phyloP scores from a whole-genome alignment of 2,888 invertebrate species.

The Leucoptera coffeella region DNA sequence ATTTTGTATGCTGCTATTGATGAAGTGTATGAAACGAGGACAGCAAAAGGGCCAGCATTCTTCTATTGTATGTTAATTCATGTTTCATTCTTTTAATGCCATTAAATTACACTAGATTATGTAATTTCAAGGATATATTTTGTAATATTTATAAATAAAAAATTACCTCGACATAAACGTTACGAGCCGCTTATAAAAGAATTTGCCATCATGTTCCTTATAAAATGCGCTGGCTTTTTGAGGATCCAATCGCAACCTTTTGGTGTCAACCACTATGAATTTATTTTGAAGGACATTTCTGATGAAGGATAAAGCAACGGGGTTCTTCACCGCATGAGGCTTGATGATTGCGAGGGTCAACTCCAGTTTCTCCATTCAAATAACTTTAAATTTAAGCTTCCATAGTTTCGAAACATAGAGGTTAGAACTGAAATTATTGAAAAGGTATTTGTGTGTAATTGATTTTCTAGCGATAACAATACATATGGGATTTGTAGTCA shows the following conservation, averaged over 20 bases:
- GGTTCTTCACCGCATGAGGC: constrained; percentile 77
- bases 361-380: constrained; percentile 46
- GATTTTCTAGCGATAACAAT: too few relatives aligned
- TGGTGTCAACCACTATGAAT: constrained; percentile 68
- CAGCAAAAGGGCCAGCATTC: too few relatives aligned
- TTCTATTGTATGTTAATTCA: too few relatives aligned
- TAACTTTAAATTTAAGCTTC: neutral
- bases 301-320: constrained; percentile 63
- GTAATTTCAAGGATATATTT: too few relatives aligned
- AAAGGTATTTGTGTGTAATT: too few relatives aligned
- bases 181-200: constrained; percentile 75
- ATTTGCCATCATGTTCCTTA: constrained; percentile 72
- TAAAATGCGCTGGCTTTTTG: constrained; percentile 72
- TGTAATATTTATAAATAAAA: neutral
- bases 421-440: too few relatives aligned
- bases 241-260: constrained; percentile 54
- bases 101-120: too few relatives aligned
- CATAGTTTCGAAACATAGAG: neutral
- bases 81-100: too few relatives aligned
- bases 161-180: constrained; percentile 77
- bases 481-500: too few relatives aligned
- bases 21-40: too few relatives aligned
- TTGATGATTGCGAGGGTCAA: constrained; percentile 83
- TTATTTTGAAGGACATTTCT: constrained; percentile 60
- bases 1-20: too few relatives aligned